A percentile compares a stretch with the other conserved stretches of the same genome.
Evolutionary conservation across 1,140 invertebrate genomes (phyloP).

Genomic region (Bemisia tabaci): DNA sequence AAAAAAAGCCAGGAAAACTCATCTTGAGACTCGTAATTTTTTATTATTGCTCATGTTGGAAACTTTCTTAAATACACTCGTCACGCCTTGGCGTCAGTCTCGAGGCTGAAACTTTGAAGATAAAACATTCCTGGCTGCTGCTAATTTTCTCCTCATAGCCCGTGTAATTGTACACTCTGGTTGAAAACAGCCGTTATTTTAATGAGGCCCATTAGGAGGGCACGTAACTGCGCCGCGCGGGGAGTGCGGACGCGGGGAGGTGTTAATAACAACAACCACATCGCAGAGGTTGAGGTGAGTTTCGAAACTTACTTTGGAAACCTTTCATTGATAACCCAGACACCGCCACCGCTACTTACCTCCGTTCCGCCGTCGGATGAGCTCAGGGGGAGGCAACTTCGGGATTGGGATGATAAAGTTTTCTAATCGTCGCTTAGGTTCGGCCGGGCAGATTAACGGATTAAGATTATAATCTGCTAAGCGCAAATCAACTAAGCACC

Average conservation of each 20-base stretch:
- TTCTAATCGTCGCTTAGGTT: no score
- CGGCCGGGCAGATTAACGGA: no score
- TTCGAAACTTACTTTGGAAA: neutral
- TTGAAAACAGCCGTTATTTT: neutral
- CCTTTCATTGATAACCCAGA: neutral
- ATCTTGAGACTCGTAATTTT: neutral
- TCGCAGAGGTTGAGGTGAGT: neutral
- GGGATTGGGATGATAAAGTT: no score
- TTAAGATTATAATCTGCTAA: no score
- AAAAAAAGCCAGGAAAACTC: neutral
- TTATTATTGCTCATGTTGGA: neutral
- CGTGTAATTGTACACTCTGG: neutral
- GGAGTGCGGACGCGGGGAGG: neutral
- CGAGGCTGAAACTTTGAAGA: neutral
- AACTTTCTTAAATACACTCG: neutral
- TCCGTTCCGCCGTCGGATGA: no score
- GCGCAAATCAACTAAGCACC: no score
- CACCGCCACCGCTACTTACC: no score
- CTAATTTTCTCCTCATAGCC: neutral
- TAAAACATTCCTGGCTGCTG: neutral
- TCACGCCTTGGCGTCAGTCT: neutral
- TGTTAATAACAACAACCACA: neutral
- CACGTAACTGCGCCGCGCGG: neutral
- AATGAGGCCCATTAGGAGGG: neutral
- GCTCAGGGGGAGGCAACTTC: no score